These are phyloP conservation scores for Apodemia zela DNA, from an alignment of 2,888 invertebrate species.

Conservation along the genomic window DNA sequence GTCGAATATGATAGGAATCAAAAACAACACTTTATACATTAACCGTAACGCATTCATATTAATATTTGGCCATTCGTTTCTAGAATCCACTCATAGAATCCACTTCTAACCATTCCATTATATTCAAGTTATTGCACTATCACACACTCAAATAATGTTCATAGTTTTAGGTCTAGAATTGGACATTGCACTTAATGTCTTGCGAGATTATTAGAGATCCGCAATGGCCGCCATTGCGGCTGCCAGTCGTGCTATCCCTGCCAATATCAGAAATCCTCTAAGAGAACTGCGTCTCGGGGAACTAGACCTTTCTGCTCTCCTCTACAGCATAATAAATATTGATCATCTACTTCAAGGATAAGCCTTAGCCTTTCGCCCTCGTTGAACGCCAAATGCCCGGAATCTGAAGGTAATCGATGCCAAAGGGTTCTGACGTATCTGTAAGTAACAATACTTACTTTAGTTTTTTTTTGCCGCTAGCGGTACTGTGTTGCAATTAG, in stretches of 20 bases:
- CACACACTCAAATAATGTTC: slow-evolving; percentile 18
- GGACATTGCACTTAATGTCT: slow-evolving; percentile 22
- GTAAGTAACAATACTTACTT: slow-evolving; percentile 23
- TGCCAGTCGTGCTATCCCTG: slow-evolving; percentile 67
- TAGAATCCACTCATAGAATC: neutral
- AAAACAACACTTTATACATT: slow-evolving; percentile 17
- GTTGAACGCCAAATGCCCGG: slow-evolving; percentile 88
- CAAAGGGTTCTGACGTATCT: slow-evolving; percentile 87
- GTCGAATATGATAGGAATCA: slow-evolving; percentile 16
- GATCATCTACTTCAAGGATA: slow-evolving; percentile 87
- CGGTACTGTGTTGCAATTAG: no score
- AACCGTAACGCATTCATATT: slow-evolving; percentile 6
- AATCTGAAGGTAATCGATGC: slow-evolving; percentile 87
- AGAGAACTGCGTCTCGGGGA: slow-evolving; percentile 84
- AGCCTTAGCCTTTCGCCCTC: slow-evolving; percentile 87
- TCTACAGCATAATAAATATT: slow-evolving; percentile 87
- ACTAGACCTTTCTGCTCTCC: slow-evolving; percentile 89
- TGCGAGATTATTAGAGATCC: slow-evolving; percentile 38
- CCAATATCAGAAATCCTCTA: slow-evolving; percentile 76
- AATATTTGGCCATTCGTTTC: slow-evolving; percentile 19
- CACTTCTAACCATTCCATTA: slow-evolving; percentile 8
- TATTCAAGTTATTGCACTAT: slow-evolving; percentile 21
- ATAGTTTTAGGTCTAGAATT: slow-evolving; percentile 2
- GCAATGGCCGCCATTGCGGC: slow-evolving; percentile 67
- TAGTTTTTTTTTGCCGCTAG: no score